Percentiles rank a stretch among this genome's conserved stretches.
phyloP scores from a whole-genome alignment of 1,140 invertebrate genomes.

The Cardiocondyla obscurior region DNA sequence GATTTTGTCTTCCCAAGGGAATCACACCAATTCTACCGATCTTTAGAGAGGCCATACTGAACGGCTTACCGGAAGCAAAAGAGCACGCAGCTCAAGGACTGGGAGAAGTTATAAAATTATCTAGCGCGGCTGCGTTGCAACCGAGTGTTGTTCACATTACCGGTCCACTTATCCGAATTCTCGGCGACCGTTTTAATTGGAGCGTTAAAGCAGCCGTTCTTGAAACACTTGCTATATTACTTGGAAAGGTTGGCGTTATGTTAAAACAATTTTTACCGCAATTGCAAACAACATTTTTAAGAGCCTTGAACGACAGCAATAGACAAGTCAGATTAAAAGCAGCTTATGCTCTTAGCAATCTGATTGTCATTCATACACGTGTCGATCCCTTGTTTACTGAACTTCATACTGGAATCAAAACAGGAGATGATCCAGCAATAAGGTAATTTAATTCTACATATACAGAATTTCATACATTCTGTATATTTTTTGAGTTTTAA shows the following conservation, averaged over 20 bases:
- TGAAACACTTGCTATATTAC: constrained; percentile 95
- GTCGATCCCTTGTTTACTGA: constrained; percentile 96
- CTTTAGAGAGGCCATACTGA: constrained; percentile 97
- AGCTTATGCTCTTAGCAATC: constrained; percentile 93
- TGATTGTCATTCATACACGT: constrained; percentile 95
- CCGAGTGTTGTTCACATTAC: constrained; percentile 98
- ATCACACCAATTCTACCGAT: constrained; percentile 97
- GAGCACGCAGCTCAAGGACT: constrained; percentile 97
- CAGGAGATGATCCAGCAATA: constrained; percentile 91
- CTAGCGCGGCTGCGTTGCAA: constrained; percentile 93
- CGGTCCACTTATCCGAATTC: constrained; percentile 97
- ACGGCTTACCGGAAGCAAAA: constrained; percentile 96
- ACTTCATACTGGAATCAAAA: constrained; percentile 93
- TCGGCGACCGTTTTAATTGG: constrained; percentile 97
- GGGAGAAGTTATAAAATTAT: constrained; percentile 95
- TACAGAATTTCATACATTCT: too few species aligned
- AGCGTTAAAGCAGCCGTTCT: constrained; percentile 98
- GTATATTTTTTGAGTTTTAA: background rate
- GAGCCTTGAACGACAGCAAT: constrained; percentile 95
- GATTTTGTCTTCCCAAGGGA: constrained; percentile 98
- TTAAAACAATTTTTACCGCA: constrained; percentile 99
- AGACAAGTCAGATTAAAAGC: constrained; percentile 95
- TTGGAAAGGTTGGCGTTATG: constrained; percentile 96
- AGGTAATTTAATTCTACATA: constrained; percentile 82
- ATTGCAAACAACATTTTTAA: constrained; percentile 98